A percentile compares a stretch with the other conserved stretches of the same genome.
These are phyloP conservation scores for Drosophila ironensis DNA, from an alignment of 1,140 invertebrate species.

Conservation along the genomic window DNA sequence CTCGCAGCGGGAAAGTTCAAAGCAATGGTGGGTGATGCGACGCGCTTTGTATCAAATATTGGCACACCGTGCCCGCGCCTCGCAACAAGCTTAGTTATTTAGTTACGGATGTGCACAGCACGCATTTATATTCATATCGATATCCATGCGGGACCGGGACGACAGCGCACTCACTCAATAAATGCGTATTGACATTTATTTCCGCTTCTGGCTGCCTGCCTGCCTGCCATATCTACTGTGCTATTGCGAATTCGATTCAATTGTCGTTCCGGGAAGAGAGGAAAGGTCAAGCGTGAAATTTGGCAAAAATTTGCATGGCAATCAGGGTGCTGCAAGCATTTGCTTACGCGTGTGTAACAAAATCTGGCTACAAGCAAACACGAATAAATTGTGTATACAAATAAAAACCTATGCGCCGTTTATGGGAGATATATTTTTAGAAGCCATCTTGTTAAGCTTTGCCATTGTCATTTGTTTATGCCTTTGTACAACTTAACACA, in stretches of 20 bases:
- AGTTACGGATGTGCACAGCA: slow-evolving; percentile 27
- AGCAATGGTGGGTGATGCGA: slow-evolving; percentile 20
- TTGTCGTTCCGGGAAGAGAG: not conserved
- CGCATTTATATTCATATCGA: slow-evolving; percentile 31
- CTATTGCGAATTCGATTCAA: slow-evolving; percentile 16
- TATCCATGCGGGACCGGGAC: slow-evolving; percentile 1
- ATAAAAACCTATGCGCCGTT: not conserved
- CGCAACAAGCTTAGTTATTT: slow-evolving; percentile 34
- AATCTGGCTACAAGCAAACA: slow-evolving; percentile 1
- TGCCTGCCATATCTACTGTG: not conserved
- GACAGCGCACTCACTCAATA: slow-evolving; percentile 6
- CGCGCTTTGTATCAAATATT: slow-evolving; percentile 26
- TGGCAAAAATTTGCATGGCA: slow-evolving; percentile 25
- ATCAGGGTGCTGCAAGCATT: not conserved
- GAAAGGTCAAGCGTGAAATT: slow-evolving; percentile 34
- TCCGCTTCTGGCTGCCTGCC: not conserved
- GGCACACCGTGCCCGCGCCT: not conserved
- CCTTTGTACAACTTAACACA: too few species aligned
- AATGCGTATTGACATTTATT: slow-evolving; percentile 22
- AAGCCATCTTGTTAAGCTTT: not conserved
- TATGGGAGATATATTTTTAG: not conserved
- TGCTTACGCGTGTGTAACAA: not conserved
- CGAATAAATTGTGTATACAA: not conserved
- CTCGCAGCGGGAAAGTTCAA: slow-evolving; percentile 26
- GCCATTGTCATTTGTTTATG: too few species aligned